Evolutionary conservation across 2,888 invertebrate species (phyloP), one percentile per base, ranked within the genome.

Genomic region (Flexamia atlantica): DNA sequence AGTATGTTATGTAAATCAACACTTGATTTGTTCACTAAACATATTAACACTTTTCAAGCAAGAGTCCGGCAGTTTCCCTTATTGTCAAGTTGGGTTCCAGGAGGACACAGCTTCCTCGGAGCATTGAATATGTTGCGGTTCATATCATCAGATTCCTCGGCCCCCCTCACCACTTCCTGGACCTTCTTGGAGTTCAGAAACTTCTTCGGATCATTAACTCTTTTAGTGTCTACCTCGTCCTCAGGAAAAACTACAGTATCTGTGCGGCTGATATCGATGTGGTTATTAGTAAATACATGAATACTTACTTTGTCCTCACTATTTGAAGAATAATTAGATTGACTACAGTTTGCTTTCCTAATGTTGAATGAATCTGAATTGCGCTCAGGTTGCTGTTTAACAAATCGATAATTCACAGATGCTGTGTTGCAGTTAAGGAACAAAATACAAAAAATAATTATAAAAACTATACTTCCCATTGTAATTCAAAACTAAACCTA

Each of bases 61-160:
- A 57, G 7, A 25, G 5, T 23, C 57, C 57, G 3, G 12, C 57
- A 57, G 9, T 25, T 2, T 57, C 57, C 57, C 23, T 57, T 3
- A 4, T 20, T 3, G 57, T 57, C 57, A 20, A 25, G 57, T 23
- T 23, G 5, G 20, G 57, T 57, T 1, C 57, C 57, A 12, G 57
- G 57, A 57, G 57, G 57, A 12, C 57, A 57, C 3, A 25, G 23
- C 23, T 23, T 57, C 57, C 57, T 3, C 2, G 57, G 57, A 23
- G 57, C 57, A 23, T 57, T 25, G 57, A 57, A 57, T 3, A 57
- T 20, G 57, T 57, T 57, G 23, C 57, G 57, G 23, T 57, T 57
- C 57, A 57, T 57, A 14, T 57, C 57, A 3, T 1, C 3, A 4
- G 20, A 20, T 12, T 23, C 57, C 23, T 50, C 50, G 4, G 9